Conservation (phyloP, 2,797 vertebrate genomes). For the Aythya fuligula region DNA sequence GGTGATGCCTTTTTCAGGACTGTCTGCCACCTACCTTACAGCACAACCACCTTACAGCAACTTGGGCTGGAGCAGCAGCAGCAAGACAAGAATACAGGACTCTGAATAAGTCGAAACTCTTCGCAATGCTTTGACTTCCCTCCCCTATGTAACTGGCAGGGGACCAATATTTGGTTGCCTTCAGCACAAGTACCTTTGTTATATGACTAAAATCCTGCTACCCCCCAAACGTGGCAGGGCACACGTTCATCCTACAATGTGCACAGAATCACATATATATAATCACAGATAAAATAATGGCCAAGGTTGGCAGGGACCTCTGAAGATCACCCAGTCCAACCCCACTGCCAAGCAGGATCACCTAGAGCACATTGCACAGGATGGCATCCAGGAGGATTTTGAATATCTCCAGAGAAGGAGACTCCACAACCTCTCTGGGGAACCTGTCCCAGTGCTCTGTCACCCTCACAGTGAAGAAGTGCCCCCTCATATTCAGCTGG, state of each 20-base stretch:
- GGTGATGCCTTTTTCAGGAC: not conserved
- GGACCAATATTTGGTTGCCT: not conserved
- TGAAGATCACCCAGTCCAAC: not conserved
- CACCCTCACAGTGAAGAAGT: too few species aligned
- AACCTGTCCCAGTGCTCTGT: not conserved
- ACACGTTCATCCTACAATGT: not conserved
- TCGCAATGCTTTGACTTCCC: not conserved
- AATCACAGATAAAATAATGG: too few species aligned
- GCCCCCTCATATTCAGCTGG: too few species aligned
- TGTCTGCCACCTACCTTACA: not conserved
- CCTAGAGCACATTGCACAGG: too few species aligned
- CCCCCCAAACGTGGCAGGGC: not conserved
- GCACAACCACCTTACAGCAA: not conserved
- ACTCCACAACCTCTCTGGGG: not conserved
- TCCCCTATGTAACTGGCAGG: not conserved
- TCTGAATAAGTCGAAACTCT: not conserved
- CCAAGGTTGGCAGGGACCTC: not conserved
- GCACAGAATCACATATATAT: too few species aligned
- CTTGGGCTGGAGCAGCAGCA: not conserved
- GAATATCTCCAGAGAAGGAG: not conserved
- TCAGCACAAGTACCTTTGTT: too few species aligned
- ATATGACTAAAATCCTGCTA: not conserved
- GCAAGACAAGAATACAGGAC: not conserved
- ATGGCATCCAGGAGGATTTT: not conserved
- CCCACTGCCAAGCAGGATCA: too few species aligned